These are phyloP conservation scores for Scrobipalpa costella DNA, from an alignment of 2,888 invertebrate species.

Conservation along the genomic window DNA sequence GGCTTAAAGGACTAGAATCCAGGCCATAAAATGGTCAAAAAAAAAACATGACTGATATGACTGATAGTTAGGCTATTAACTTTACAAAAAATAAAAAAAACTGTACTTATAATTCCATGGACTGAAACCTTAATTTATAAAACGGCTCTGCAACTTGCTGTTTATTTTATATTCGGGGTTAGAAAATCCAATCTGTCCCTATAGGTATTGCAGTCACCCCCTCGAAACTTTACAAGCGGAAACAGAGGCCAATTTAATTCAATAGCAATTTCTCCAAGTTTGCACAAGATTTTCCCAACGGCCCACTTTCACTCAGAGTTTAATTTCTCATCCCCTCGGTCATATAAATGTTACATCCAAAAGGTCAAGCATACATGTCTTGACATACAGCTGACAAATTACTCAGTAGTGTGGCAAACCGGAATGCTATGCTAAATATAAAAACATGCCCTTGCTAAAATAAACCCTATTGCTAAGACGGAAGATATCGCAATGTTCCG, in stretches of 20 bases:
- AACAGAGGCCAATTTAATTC: slow-evolving; percentile 6
- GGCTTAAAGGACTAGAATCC: no score
- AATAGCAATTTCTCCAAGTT: slow-evolving; percentile 10
- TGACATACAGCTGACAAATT: slow-evolving; percentile 24
- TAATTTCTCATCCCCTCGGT: slow-evolving; percentile 17
- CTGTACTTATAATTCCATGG: no score
- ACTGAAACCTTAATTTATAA: no score
- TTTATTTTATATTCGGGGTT: neutral
- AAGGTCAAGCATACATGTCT: slow-evolving; percentile 30
- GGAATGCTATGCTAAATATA: slow-evolving; percentile 18
- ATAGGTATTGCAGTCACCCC: neutral
- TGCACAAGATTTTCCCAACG: neutral
- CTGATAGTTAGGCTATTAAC: no score
- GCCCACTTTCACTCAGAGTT: slow-evolving; percentile 11
- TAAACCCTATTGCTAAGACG: neutral
- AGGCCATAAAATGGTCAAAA: no score
- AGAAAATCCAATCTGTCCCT: neutral
- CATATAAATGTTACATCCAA: slow-evolving; percentile 29
- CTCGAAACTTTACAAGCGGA: neutral
- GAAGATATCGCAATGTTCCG: neutral
- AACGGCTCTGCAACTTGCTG: neutral
- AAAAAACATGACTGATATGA: no score
- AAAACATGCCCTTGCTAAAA: neutral
- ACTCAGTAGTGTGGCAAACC: slow-evolving; percentile 21
- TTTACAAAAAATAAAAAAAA: no score